These are phyloP conservation scores for Rousettus leschenaultii DNA, from an alignment of 2,113 vertebrate species.

Conservation along the genomic window DNA sequence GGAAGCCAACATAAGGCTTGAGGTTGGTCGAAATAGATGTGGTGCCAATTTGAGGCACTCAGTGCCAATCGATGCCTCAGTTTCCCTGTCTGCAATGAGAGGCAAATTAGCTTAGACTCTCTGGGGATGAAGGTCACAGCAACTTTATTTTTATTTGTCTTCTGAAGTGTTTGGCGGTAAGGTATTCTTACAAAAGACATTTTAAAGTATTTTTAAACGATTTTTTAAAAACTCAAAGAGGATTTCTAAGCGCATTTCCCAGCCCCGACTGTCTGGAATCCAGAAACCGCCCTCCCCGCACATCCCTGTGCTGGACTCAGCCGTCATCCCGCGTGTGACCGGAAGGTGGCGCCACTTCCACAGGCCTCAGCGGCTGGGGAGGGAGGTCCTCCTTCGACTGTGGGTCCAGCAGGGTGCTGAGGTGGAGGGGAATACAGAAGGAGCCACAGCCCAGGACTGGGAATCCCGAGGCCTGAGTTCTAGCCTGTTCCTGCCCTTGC, in stretches of 20 bases:
- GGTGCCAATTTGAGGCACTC: neutral
- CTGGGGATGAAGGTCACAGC: neutral
- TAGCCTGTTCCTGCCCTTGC: conserved; percentile 24
- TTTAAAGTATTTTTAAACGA: neutral
- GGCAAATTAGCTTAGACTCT: neutral
- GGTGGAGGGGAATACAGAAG: conserved; percentile 26
- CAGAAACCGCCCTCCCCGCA: neutral
- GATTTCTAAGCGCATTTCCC: neutral
- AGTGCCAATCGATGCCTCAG: neutral
- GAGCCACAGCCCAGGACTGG: neutral
- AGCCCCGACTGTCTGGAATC: neutral
- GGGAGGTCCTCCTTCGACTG: neutral
- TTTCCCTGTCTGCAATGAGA: conserved; percentile 7
- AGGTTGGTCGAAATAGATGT: neutral
- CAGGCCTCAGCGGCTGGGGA: conserved; percentile 2
- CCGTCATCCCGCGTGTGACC: neutral
- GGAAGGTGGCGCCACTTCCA: conserved; percentile 54
- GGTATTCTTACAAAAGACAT: neutral
- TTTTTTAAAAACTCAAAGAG: neutral
- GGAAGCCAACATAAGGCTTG: neutral
- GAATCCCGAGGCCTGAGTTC: conserved; percentile 12
- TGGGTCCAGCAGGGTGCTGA: conserved; percentile 36
- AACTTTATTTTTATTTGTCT: neutral
- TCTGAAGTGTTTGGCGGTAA: neutral
- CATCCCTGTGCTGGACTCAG: neutral